A percentile compares a stretch with the other conserved stretches of the same genome.
phyloP scores from a whole-genome alignment of 2,888 invertebrate genomes.

The Scotopteryx bipunctaria region DNA sequence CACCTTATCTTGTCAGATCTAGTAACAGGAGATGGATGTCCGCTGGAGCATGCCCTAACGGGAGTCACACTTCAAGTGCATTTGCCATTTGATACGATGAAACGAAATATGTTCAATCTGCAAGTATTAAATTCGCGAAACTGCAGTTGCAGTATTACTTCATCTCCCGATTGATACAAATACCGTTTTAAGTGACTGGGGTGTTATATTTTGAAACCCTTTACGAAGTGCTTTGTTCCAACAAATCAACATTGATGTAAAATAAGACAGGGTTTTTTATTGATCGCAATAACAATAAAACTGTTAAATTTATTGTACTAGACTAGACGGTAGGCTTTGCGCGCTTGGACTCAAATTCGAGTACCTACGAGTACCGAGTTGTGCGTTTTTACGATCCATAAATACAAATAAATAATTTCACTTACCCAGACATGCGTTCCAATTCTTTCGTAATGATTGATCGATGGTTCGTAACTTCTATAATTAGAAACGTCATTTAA shows the following conservation, averaged over 20 bases:
- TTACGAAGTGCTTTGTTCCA: slow-evolving; percentile 28
- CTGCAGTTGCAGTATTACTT: slow-evolving; percentile 14
- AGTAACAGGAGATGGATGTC: slow-evolving; percentile 67
- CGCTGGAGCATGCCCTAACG: slow-evolving; percentile 72
- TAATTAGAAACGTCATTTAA: slow-evolving; percentile 27
- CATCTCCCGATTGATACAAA: slow-evolving; percentile 5
- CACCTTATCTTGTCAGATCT: slow-evolving; percentile 38
- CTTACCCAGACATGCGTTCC: slow-evolving; percentile 47
- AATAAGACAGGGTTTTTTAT: slow-evolving; percentile 54
- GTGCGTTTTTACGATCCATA: slow-evolving; percentile 60
- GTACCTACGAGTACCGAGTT: no score
- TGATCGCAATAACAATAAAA: slow-evolving; percentile 62
- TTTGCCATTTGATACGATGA: slow-evolving; percentile 68
- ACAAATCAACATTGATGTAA: slow-evolving; percentile 54
- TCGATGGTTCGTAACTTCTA: slow-evolving; percentile 29
- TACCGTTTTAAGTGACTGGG: neutral
- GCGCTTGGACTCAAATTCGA: slow-evolving; percentile 57
- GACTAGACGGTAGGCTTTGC: slow-evolving; percentile 45
- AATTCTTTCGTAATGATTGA: slow-evolving; percentile 31
- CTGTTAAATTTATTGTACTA: slow-evolving; percentile 60
- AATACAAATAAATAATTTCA: slow-evolving; percentile 64
- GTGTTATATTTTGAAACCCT: slow-evolving; percentile 4
- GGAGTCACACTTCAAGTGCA: slow-evolving; percentile 71
- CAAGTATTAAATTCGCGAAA: slow-evolving; percentile 39
- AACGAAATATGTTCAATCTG: slow-evolving; percentile 55